A percentile compares a stretch with the other conserved stretches of the same genome.
Conservation (phyloP, 2,113 vertebrate genomes). For the Arizona elegans region DNA sequence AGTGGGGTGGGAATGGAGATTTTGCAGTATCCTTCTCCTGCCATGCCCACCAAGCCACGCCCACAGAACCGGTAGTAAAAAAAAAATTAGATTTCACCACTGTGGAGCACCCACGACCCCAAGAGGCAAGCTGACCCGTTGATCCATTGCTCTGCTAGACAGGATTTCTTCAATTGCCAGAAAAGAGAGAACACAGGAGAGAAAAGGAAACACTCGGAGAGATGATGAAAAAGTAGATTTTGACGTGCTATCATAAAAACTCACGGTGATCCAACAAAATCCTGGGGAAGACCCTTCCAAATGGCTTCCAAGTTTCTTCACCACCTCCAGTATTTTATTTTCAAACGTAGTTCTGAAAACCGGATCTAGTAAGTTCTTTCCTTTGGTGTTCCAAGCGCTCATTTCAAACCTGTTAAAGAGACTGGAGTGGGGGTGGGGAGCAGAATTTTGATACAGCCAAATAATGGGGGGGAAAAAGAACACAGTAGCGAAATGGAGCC, state of each 20-base stretch:
- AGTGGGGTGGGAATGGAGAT: no score
- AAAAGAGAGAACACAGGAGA: neutral
- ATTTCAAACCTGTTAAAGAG: neutral
- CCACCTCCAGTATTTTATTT: neutral
- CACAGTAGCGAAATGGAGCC: neutral
- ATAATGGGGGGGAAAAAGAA: neutral
- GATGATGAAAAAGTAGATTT: neutral
- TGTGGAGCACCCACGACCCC: neutral
- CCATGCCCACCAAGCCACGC: no score
- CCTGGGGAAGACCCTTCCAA: neutral
- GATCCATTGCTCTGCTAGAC: neutral
- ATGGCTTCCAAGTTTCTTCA: neutral
- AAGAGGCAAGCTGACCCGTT: neutral
- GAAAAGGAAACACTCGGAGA: neutral
- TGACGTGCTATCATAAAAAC: neutral
- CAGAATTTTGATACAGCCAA: neutral
- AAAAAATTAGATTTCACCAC: no score
- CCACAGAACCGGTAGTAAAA: no score
- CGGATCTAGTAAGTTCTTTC: neutral
- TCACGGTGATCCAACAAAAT: neutral
- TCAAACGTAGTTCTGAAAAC: neutral
- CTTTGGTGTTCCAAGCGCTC: neutral
- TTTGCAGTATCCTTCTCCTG: no score
- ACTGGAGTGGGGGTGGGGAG: no score
- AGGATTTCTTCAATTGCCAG: neutral